A percentile compares a stretch with the other conserved stretches of the same genome.
phyloP scores from a whole-genome alignment of 2,888 invertebrate genomes.

The Autographa gamma region DNA sequence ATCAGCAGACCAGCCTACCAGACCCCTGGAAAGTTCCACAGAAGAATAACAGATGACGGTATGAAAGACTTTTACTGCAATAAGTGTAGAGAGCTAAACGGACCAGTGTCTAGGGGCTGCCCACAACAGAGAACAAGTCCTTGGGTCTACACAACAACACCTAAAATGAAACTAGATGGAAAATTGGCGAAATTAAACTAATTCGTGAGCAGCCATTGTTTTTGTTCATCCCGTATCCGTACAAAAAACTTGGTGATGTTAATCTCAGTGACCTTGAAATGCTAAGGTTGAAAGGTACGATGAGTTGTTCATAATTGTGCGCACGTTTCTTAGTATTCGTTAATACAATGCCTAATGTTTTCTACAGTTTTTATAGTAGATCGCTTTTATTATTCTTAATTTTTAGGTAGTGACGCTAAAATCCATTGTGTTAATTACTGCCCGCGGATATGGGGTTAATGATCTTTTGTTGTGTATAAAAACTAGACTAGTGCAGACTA shows the following conservation, averaged over 20 bases:
- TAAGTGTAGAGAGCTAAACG: conserved; percentile 78
- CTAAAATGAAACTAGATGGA: conserved; percentile 82
- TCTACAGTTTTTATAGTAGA: conserved; percentile 27
- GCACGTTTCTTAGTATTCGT: conserved; percentile 56
- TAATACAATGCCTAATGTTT: conserved; percentile 38
- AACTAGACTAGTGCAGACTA: conserved; percentile 10
- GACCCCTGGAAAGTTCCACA: conserved; percentile 70
- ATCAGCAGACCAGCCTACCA: conserved; percentile 64
- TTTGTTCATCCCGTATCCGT: conserved; percentile 72
- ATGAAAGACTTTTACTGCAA: conserved; percentile 82
- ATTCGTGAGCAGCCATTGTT: conserved; percentile 74
- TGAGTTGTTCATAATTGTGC: conserved; percentile 59
- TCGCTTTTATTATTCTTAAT: conserved; percentile 9
- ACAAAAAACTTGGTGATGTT: conserved; percentile 71
- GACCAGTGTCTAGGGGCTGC: conserved; percentile 65
- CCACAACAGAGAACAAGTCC: conserved; percentile 66
- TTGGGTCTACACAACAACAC: conserved; percentile 76
- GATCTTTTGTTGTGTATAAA: conserved; percentile 31
- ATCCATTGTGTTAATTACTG: conserved; percentile 35
- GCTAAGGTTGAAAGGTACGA: conserved; percentile 61
- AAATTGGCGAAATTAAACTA: conserved; percentile 87
- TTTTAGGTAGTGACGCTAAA: conserved; percentile 7
- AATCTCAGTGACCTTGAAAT: conserved; percentile 75
- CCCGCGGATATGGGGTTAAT: conserved; percentile 8
- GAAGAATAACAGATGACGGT: conserved; percentile 76